Evolutionary conservation across 2,113 vertebrate genomes (phyloP).

Genomic region (Dendropsophus ebraccatus): DNA sequence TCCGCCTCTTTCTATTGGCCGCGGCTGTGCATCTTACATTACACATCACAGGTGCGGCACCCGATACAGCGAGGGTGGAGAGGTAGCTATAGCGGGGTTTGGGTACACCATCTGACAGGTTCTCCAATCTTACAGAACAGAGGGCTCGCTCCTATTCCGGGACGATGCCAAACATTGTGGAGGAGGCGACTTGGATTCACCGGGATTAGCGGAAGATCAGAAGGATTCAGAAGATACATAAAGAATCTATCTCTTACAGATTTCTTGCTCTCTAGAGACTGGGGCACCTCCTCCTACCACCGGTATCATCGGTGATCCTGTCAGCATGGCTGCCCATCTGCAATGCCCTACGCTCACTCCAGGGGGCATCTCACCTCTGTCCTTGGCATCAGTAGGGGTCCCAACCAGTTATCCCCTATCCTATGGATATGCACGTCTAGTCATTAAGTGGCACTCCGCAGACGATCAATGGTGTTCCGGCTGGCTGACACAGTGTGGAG

Average conservation of each 20-base stretch:
- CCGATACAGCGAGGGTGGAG: constrained; percentile 4
- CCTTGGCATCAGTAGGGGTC: too few relatives aligned
- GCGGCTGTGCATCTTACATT: constrained; percentile 14
- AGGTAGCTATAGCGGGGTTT: constrained; percentile 11
- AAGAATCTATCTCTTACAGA: neutral
- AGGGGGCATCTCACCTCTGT: too few relatives aligned
- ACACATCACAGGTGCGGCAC: constrained; percentile 32
- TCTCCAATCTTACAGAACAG: neutral
- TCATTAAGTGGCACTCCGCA: too few relatives aligned
- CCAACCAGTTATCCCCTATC: too few relatives aligned
- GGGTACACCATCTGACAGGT: neutral
- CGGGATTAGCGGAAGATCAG: neutral
- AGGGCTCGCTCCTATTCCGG: too few relatives aligned
- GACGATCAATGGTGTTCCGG: too few relatives aligned
- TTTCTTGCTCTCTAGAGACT: neutral
- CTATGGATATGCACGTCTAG: too few relatives aligned
- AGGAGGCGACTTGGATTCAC: neutral
- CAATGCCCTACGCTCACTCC: too few relatives aligned
- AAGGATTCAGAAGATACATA: neutral
- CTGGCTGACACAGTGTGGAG: too few relatives aligned
- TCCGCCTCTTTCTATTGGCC: constrained; percentile 8
- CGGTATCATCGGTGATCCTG: too few relatives aligned
- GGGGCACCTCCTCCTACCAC: too few relatives aligned
- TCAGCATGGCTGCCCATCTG: too few relatives aligned
- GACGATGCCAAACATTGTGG: neutral